Conservation (phyloP, 1,140 invertebrate species). For the Hyphantria cunea region DNA sequence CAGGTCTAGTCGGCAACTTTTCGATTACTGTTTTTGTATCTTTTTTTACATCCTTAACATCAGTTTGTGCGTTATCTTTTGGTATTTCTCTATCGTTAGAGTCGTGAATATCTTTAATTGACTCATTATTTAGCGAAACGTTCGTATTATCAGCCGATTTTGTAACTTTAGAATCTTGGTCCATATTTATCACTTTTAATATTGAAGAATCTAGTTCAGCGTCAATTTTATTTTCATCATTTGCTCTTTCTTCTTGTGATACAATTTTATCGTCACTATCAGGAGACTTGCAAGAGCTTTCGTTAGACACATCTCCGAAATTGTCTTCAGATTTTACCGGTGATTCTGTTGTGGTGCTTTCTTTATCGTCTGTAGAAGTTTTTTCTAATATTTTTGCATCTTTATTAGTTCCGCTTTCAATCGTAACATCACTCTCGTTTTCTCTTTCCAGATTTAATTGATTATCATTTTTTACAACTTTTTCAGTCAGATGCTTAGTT, state of each 20-base stretch:
- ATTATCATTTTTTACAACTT: conserved; percentile 67
- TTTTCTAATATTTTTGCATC: too few species aligned
- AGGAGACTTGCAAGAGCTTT: conserved; percentile 57
- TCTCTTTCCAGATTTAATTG: conserved; percentile 59
- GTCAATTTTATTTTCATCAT: conserved; percentile 26
- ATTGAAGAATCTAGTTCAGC: conserved; percentile 11
- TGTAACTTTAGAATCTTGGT: background rate
- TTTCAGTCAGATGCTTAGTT: conserved; percentile 54
- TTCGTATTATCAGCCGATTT: background rate
- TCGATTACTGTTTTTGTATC: conserved; percentile 47
- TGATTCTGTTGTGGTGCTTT: conserved; percentile 47
- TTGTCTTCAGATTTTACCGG: conserved; percentile 71
- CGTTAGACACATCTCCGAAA: conserved; percentile 68
- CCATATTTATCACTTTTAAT: background rate
- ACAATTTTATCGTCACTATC: conserved; percentile 43
- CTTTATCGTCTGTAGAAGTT: conserved; percentile 37
- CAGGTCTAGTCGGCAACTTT: conserved; percentile 57
- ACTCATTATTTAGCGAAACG: background rate
- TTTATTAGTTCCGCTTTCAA: conserved; percentile 10
- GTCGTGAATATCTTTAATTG: background rate
- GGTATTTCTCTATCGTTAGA: background rate
- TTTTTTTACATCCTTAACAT: conserved; percentile 43
- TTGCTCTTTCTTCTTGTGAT: conserved; percentile 23
- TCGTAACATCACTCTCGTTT: conserved; percentile 13
- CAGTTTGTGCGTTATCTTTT: conserved; percentile 22